Evolutionary conservation across 2,888 invertebrate genomes (phyloP).

Genomic region (Phaedon cochleariae): DNA sequence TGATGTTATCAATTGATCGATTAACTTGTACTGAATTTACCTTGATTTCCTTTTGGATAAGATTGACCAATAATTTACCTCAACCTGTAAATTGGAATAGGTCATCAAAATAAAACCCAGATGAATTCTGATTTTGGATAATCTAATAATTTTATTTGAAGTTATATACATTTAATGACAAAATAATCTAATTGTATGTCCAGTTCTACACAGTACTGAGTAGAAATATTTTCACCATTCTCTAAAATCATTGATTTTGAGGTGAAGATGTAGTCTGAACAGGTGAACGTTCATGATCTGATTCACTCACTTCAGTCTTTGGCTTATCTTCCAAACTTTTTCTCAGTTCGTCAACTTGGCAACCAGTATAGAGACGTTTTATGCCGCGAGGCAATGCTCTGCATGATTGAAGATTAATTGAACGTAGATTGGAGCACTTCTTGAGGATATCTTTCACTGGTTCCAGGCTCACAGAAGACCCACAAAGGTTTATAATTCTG

Average conservation of each 20-base stretch:
- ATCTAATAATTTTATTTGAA: background rate
- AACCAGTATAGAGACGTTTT: conserved; percentile 79
- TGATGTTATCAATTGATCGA: too few relatives aligned
- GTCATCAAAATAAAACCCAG: background rate
- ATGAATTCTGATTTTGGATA: background rate
- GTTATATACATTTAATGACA: background rate
- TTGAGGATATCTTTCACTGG: conserved; percentile 79
- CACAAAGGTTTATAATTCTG: conserved; percentile 81
- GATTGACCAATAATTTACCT: too few relatives aligned
- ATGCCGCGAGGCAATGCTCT: conserved; percentile 88
- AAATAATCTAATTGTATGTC: background rate
- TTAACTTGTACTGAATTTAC: too few relatives aligned
- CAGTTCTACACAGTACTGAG: too few relatives aligned
- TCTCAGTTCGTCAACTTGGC: conserved; percentile 42
- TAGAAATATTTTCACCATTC: too few relatives aligned
- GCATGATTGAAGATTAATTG: conserved; percentile 85
- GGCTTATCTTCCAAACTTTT: conserved; percentile 53
- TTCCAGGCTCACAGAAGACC: conserved; percentile 82
- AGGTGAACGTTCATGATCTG: conserved; percentile 45
- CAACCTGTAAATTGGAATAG: too few relatives aligned
- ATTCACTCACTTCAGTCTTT: conserved; percentile 56
- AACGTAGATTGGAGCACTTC: conserved; percentile 76
- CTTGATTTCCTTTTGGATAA: too few relatives aligned
- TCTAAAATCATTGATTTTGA: too few relatives aligned
- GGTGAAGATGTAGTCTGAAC: conserved; percentile 39